A percentile compares a stretch with the other conserved stretches of the same genome.
These are phyloP conservation scores for Misgurnus anguillicaudatus DNA, from an alignment of 2,113 vertebrate species.

Conservation along the genomic window DNA sequence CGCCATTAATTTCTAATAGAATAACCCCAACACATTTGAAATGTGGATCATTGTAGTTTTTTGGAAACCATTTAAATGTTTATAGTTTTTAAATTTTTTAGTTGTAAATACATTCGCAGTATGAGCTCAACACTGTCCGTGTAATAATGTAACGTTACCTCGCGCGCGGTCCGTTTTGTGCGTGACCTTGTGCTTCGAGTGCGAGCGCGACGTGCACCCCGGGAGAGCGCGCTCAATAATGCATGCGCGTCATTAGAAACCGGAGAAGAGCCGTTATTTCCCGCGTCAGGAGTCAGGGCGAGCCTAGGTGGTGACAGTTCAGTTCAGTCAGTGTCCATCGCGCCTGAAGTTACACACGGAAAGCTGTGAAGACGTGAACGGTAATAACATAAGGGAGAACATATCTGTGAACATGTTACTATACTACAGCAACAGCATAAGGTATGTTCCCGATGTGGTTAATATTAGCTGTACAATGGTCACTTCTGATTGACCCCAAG, in stretches of 20 bases:
- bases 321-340: constrained; percentile 23
- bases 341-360: constrained; percentile 63
- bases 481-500: constrained; percentile 42
- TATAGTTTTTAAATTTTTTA: too few species aligned
- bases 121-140: constrained; percentile 68
- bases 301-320: constrained; percentile 56
- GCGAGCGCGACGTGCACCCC: constrained; percentile 57
- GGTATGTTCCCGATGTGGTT: neutral
- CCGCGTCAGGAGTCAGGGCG: constrained; percentile 59
- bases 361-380: constrained; percentile 26
- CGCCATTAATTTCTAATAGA: too few species aligned
- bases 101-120: neutral
- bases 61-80: too few species aligned
- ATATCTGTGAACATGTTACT: too few species aligned
- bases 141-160: constrained; percentile 62
- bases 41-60: too few species aligned
- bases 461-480: constrained; percentile 5
- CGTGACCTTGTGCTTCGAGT: constrained; percentile 56
- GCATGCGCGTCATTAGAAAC: constrained; percentile 76
- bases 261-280: constrained; percentile 65
- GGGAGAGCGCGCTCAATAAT: constrained; percentile 71
- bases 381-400: too few species aligned
- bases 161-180: constrained; percentile 66
- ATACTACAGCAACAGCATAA: neutral
- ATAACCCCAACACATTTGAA: neutral